Evolutionary conservation across 2,797 vertebrate genomes (phyloP).

Genomic region (Avahi laniger): DNA sequence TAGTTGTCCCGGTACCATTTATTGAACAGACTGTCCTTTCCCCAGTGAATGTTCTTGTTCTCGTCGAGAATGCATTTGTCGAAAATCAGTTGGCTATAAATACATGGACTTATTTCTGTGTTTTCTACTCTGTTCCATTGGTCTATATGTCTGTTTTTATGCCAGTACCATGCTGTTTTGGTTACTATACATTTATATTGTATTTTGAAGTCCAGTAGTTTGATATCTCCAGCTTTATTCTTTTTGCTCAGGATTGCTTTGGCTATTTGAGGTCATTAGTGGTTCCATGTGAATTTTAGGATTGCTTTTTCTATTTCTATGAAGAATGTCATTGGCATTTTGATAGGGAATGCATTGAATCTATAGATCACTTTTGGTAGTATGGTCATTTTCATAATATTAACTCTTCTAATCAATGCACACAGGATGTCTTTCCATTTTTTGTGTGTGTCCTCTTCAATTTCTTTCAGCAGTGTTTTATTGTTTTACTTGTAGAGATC

Average conservation of each 20-base stretch:
- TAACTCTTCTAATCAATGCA: not conserved
- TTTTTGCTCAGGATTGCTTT: not conserved
- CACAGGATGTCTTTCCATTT: not conserved
- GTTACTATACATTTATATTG: not conserved
- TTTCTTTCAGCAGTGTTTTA: not conserved
- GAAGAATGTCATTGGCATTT: not conserved
- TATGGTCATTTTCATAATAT: not conserved
- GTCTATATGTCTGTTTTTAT: not conserved
- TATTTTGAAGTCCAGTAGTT: not conserved
- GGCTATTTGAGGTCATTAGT: not conserved
- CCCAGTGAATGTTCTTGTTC: not conserved
- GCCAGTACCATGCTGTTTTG: not conserved
- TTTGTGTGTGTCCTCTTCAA: not conserved
- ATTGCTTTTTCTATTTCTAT: not conserved
- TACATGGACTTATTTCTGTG: not conserved
- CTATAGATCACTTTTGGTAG: not conserved
- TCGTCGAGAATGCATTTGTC: not conserved
- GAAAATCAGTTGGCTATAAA: not conserved
- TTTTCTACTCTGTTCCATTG: not conserved
- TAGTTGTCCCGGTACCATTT: not conserved
- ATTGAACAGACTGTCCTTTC: not conserved
- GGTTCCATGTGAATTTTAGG: not conserved
- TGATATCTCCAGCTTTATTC: not conserved
- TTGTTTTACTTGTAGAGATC: not conserved
- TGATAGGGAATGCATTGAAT: not conserved